A percentile compares a stretch with the other conserved stretches of the same genome.
phyloP scores from a whole-genome alignment of 1,140 invertebrate species.

The Cydia splendana region DNA sequence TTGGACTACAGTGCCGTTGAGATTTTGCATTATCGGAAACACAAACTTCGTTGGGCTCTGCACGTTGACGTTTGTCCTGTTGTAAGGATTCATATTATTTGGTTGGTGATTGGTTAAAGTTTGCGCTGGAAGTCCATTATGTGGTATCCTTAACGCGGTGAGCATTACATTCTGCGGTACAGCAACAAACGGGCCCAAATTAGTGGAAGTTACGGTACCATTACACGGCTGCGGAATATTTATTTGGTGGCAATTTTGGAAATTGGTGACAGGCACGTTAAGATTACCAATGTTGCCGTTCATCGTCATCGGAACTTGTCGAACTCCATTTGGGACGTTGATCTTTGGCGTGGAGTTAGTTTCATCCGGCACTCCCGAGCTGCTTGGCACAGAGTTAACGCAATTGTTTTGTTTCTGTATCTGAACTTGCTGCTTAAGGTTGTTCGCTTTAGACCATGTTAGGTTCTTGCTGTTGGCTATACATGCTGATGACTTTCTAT shows the following conservation, averaged over 20 bases:
- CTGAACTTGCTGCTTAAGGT: conserved; percentile 69
- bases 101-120: conserved; percentile 53
- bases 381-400: conserved; percentile 56
- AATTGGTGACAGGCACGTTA: conserved; percentile 67
- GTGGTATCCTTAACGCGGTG: conserved; percentile 78
- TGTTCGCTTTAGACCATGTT: conserved; percentile 76
- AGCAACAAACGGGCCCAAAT: conserved; percentile 68
- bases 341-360: conserved; percentile 62
- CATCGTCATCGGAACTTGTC: conserved; percentile 68
- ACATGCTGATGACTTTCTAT: conserved; percentile 73
- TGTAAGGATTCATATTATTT: conserved; percentile 64
- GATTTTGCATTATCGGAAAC: conserved; percentile 76
- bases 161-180: conserved; percentile 78
- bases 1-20: conserved; percentile 76
- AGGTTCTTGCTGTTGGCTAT: conserved; percentile 76
- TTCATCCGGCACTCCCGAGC: conserved; percentile 50
- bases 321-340: conserved; percentile 68
- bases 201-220: conserved; percentile 63
- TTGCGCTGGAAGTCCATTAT: conserved; percentile 68
- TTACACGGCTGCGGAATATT: conserved; percentile 68
- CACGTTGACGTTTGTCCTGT: conserved; percentile 70
- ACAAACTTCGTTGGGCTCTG: conserved; percentile 76
- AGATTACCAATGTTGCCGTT: conserved; percentile 63
- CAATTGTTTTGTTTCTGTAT: conserved; percentile 68
- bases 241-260: conserved; percentile 70